Evolutionary conservation across 2,797 vertebrate species (phyloP), one percentile per base, ranked within the genome.

Genomic region (Alauda arvensis): DNA sequence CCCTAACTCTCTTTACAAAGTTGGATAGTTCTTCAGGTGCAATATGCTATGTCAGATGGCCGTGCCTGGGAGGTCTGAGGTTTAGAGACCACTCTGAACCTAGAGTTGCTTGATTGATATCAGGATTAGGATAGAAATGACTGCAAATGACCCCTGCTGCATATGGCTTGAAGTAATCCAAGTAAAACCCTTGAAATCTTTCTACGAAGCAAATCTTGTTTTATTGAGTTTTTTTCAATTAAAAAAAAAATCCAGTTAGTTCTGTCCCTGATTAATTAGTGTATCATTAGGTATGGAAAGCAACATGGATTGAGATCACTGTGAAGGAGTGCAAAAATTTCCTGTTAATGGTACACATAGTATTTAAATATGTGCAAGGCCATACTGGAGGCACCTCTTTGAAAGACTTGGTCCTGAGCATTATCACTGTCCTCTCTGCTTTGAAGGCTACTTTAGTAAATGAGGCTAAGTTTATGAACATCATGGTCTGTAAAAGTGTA

Each of bases 31-130:
- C 61, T 93, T 89, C 85, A 92, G 71, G 78, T 88, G 83, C 91
- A 93, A 91, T 91, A 84, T 93, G 91, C 83, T 90, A 9, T 90
- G 92, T 95, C 94, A 95, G 92, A 92, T 95, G 93, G 91, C 71
- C 14, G 3, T 75, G 75, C 75, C 77, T 94, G 78, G 92, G 91
- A 91, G 87, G 85, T 91, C 89, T 92, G 87, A 93, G 80, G 71
- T 93, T 93, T 94, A 92, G 91, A 91, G 91, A 92, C 85, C 48
- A n/a, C 81, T 91, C 57, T 0, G 43, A 93, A 92, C 65, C 53
- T 74, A 10, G 55, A 87, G 65, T 66, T 87, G 57, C 31, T 81
- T 93, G 89, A 93, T 49, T 93, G 89, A 86, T 90, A 91, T 9
- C 37, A 88, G 78, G 85, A 86, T 88, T 93, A 89, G 80, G 68